Base-by-base conservation (phyloP, 2,113 vertebrate species). In the Psittacus erithacus region DNA sequence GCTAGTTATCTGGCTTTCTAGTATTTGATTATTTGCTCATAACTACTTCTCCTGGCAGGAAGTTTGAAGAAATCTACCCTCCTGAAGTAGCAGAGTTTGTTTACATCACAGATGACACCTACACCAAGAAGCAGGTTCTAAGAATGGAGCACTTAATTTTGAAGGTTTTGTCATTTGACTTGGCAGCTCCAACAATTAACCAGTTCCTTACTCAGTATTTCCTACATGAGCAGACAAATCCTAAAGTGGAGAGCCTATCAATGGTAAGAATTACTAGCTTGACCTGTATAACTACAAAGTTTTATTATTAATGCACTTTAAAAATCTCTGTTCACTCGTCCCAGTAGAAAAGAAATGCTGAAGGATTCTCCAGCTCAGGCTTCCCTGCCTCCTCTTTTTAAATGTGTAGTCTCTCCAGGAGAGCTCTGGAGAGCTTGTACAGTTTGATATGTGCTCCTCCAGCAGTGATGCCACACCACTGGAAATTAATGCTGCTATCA, bases 1-100 rank as follows among this genome's bases (percentile, higher is more conserved):
- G 38, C 27, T 57, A 19, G 7, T 44, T 87, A 13, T 27, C 31
- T 62, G 70, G 10, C 41, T 55, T 23, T 46, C 49, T 53, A 35
- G 11, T 23, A 35, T 9, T 39, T 41, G 39, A 2, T 35, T 74
- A 31, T 38, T 62, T 50, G 82, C 63, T 85, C 17, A 60, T 50
- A 29, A 33, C 78, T 83, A 1, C 95, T 97, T 88, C 71, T 97
- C 65, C 57, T 80, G 95, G 46, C 93, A 99, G 99, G 62, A 99
- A 99, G 93, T 99, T 99, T 97, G 99, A 99, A 92, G 99, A 99
- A 96, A 99, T 99, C 96, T 99, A 99, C 89, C 99, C 99, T 53
- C 99, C 99, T 20, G 99, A 99, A 98, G 99, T 99, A 91, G 98
- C 99, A 1, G 99, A 99, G 92, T 99, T 99, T 94, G 99, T 99